Evolutionary conservation across 2,888 invertebrate genomes (phyloP).

Genomic region (Protophormia terraenovae): DNA sequence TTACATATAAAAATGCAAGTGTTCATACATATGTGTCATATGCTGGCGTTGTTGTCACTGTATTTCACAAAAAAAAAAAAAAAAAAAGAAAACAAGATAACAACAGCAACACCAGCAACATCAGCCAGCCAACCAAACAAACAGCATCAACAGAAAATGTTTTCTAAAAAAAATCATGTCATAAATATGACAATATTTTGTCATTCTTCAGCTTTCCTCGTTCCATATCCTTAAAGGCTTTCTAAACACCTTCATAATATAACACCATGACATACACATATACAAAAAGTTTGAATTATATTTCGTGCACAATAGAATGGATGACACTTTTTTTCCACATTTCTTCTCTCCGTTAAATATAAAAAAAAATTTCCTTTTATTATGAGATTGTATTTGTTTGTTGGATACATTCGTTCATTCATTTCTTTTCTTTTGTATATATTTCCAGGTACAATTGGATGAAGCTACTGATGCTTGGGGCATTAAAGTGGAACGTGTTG

Average conservation of each 20-base stretch:
- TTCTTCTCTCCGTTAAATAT: conserved; percentile 22
- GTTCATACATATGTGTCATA: neutral
- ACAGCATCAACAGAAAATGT: conserved; percentile 14
- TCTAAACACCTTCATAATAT: conserved; percentile 61
- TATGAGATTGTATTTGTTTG: neutral
- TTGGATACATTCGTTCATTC: neutral
- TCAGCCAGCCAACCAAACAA: neutral
- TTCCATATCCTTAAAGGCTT: conserved; percentile 72
- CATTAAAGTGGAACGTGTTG: conserved; percentile 97
- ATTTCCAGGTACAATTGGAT: conserved; percentile 86
- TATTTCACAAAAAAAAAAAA: neutral
- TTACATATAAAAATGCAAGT: neutral
- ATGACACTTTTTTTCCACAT: neutral
- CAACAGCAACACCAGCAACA: conserved; percentile 25
- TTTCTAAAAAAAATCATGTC: conserved; percentile 47
- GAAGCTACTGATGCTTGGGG: conserved; percentile 97
- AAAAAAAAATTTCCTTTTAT: conserved; percentile 5
- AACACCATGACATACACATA: neutral
- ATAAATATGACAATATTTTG: conserved; percentile 65
- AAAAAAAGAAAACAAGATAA: conserved; percentile 30
- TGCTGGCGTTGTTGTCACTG: neutral
- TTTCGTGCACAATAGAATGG: conserved; percentile 14
- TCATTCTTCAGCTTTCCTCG: neutral
- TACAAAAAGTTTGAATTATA: conserved; percentile 32
- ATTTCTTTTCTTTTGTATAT: neutral